Percentiles rank a stretch among this genome's conserved stretches.
Conservation (phyloP, 2,797 vertebrate species). For the Danio albolineatus region DNA sequence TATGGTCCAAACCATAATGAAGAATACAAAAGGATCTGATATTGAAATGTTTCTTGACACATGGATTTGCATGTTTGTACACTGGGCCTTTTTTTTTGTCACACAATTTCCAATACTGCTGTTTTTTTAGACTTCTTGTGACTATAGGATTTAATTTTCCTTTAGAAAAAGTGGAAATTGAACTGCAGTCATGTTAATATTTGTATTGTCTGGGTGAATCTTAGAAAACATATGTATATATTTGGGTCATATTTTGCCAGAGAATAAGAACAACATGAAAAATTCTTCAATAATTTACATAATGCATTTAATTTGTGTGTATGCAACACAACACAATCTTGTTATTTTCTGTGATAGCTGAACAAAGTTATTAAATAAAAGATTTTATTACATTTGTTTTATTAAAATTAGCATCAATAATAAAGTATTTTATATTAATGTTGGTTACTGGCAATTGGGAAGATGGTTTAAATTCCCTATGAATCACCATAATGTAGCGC, state of each 20-base stretch:
- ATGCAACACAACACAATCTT: background rate
- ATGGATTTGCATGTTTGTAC: constrained; percentile 5
- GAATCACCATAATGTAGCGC: background rate
- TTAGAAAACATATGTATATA: too few species aligned
- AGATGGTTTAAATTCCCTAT: background rate
- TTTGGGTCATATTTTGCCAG: background rate
- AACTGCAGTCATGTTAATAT: background rate
- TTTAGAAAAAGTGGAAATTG: background rate
- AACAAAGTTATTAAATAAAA: background rate
- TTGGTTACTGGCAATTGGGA: background rate
- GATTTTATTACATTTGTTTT: background rate
- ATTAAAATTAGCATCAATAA: background rate
- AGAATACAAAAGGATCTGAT: background rate
- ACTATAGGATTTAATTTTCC: background rate
- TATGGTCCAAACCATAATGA: background rate
- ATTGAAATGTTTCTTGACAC: background rate
- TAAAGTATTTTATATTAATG: background rate
- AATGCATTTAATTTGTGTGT: too few species aligned
- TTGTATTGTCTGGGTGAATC: constrained; percentile 21
- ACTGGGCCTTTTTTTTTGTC: background rate
- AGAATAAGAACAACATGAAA: background rate
- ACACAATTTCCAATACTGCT: background rate
- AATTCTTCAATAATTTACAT: too few species aligned
- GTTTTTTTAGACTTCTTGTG: background rate
- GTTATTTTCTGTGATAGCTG: background rate